phyloP scores from a whole-genome alignment of 2,888 invertebrate species.

The Meteorus cinctellus region DNA sequence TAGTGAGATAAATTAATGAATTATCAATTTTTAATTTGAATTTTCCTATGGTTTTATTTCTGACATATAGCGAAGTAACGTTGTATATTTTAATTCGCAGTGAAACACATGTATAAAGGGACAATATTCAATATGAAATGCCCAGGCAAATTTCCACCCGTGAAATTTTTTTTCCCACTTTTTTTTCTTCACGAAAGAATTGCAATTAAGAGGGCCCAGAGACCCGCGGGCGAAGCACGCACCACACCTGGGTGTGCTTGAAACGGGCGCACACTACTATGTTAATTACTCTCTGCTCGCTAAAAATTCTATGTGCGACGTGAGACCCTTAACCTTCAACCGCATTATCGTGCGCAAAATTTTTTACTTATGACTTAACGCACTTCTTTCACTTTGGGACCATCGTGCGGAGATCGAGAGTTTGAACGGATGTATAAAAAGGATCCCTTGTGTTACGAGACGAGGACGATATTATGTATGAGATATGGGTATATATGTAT shows the following conservation, averaged over 20 bases:
- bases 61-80: not conserved
- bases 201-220: conserved; percentile 30
- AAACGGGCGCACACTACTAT: conserved; percentile 23
- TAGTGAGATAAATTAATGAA: too few species aligned
- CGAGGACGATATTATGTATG: conserved; percentile 30
- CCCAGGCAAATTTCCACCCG: too few species aligned
- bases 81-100: too few species aligned
- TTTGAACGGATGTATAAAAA: conserved; percentile 1
- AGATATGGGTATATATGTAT: not conserved
- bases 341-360: conserved; percentile 28
- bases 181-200: conserved; percentile 7
- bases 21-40: not conserved
- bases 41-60: not conserved
- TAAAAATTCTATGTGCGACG: conserved; percentile 42
- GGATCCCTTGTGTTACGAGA: conserved; percentile 9
- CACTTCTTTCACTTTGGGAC: conserved; percentile 6
- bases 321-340: conserved; percentile 33
- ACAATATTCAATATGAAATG: too few species aligned
- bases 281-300: conserved; percentile 74
- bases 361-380: not conserved
- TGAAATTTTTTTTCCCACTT: not conserved
- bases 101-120: too few species aligned
- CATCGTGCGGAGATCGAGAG: not conserved
- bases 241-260: conserved; percentile 1
- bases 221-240: not conserved